These are phyloP conservation scores for Scarus forsteni DNA, from an alignment of 2,797 vertebrate species.

Conservation along the genomic window DNA sequence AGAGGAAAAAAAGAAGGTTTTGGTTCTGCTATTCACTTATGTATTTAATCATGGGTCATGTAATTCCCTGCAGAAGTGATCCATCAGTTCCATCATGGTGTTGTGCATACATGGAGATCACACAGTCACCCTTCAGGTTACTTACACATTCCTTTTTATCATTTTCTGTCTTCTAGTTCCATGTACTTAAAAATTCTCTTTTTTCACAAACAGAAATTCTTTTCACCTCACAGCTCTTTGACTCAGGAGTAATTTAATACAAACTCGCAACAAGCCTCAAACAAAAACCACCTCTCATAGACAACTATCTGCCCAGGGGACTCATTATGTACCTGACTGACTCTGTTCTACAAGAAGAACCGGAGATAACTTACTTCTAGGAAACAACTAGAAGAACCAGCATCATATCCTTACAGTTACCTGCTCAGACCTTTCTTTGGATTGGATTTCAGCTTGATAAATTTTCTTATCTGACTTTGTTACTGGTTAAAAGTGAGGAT, in stretches of 20 bases:
- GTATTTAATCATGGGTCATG: constrained; percentile 39
- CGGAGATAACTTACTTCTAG: too few species aligned
- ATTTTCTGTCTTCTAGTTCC: constrained; percentile 2
- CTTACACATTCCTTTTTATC: background rate
- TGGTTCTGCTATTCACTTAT: constrained; percentile 40
- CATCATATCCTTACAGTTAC: too few species aligned
- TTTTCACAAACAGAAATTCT: constrained; percentile 11
- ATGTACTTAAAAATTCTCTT: constrained; percentile 11
- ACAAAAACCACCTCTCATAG: background rate
- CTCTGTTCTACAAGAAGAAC: background rate
- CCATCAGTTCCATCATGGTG: constrained; percentile 10
- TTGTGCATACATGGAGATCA: constrained; percentile 7
- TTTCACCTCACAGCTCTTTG: constrained; percentile 1
- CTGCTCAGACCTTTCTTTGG: too few species aligned
- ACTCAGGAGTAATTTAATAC: constrained; percentile 15
- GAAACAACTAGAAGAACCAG: too few species aligned
- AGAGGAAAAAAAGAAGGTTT: constrained; percentile 24
- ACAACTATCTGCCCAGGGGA: background rate
- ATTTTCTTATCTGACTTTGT: too few species aligned
- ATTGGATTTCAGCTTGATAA: too few species aligned
- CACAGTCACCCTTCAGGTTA: background rate
- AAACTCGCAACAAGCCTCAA: background rate
- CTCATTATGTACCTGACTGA: background rate
- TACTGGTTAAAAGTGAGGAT: too few species aligned
- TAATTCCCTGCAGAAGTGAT: constrained; percentile 12